Base-by-base conservation (phyloP, 1,140 invertebrate genomes). In the Globodera rostochiensis region DNA sequence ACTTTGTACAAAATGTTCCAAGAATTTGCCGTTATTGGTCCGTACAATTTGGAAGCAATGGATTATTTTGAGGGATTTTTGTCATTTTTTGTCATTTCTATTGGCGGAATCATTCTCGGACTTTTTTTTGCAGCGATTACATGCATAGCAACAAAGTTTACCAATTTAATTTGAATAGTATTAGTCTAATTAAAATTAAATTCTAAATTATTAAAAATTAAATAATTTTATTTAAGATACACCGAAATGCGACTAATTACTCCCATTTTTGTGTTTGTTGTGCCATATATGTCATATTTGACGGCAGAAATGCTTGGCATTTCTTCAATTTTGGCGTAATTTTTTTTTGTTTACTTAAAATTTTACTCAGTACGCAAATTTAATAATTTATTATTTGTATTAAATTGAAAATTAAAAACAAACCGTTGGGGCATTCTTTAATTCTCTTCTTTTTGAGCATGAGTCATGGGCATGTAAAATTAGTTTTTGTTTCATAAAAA, bases 71-170 rank as follows among this genome's bases (percentile, higher is more conserved):
- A 94, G 15, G 96, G 96, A 3, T 91, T 96, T 64, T 93, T 93
- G 0, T 96, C 94, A 19, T 99, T 99, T 91, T 93, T 98, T 79
- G 94, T 98, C 6, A 95, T 98, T 53, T 95, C 95, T 0, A 90
- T 98, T 19, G 96, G 96, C 74, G 97, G 95, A 71, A 96, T 95
- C 11, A 92, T 94, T 74, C 96, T 99, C 85, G 97, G 97, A 19
- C 93, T 98, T 66, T 91, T 98, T 82, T 98, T 96, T 94, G 97
- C 97, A 73, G 94, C 98, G 85, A 93, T 95, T 1, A 96, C 96
- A 0, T 95, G 95, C 74, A 94, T 90, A 60, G 64, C 87, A 13
- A 89, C 88, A 11, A 89, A 76, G 74, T 76, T 13, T 45, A 4
- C 4, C n/a, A 6, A 8, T 71, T 47, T 47, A 36, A 21, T 11